These are phyloP conservation scores for Ditylenchus weischeri DNA, from an alignment of 2,888 invertebrate genomes.

Conservation along the genomic window DNA sequence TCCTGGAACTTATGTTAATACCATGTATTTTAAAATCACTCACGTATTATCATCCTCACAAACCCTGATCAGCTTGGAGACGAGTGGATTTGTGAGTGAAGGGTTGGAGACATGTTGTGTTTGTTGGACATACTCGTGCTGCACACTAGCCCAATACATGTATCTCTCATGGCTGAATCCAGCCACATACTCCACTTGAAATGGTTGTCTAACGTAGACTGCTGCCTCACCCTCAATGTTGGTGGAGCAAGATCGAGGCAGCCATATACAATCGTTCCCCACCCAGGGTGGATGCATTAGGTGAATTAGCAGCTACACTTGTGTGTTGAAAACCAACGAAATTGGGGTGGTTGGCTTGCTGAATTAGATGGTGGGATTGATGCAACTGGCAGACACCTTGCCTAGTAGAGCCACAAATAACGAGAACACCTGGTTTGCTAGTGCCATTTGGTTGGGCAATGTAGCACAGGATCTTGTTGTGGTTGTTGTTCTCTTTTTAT, in stretches of 20 bases:
- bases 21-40: too few relatives aligned
- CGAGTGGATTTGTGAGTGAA: conserved; percentile 35
- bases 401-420: conserved; percentile 81
- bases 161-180: conserved; percentile 60
- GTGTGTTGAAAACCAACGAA: conserved; percentile 57
- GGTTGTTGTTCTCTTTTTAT: conserved; percentile 70
- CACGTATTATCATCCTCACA: conserved; percentile 60
- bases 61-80: conserved; percentile 60
- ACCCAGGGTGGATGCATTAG: conserved; percentile 77
- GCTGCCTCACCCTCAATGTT: conserved; percentile 45
- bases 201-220: conserved; percentile 47
- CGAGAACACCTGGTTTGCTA: conserved; percentile 66
- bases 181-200: conserved; percentile 56
- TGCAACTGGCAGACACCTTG: conserved; percentile 87
- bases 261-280: conserved; percentile 43
- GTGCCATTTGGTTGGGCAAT: background rate
- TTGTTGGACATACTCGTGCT: conserved; percentile 39
- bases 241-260: conserved; percentile 43
- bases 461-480: conserved; percentile 85
- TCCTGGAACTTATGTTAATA: too few relatives aligned
- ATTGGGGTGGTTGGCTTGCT: conserved; percentile 68
- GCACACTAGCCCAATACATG: conserved; percentile 61
- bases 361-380: conserved; percentile 75
- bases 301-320: conserved; percentile 86
- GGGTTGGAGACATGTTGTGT: conserved; percentile 10